Conservation (phyloP, 2,888 invertebrate species). For the Acanthosepion lycidas region DNA sequence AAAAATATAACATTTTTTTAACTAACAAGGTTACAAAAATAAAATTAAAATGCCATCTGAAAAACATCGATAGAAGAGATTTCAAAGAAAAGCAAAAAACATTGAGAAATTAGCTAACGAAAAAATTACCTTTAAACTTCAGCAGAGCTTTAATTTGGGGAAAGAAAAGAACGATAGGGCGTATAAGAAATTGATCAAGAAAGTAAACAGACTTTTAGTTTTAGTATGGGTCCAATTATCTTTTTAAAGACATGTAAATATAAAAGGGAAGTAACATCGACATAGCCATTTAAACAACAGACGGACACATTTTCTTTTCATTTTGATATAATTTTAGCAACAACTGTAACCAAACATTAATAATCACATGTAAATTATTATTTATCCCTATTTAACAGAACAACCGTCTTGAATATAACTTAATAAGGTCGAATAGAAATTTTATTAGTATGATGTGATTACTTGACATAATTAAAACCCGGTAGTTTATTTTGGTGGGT, state of each 20-base stretch:
- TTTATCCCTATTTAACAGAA: not conserved
- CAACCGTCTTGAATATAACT: not conserved
- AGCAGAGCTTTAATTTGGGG: not conserved
- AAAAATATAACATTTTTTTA: not conserved
- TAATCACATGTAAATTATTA: not conserved
- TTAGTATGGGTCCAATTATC: not conserved
- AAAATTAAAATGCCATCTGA: too few relatives aligned
- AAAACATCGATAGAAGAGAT: too few relatives aligned
- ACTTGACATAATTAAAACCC: not conserved
- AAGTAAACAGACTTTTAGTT: not conserved
- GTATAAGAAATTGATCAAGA: not conserved
- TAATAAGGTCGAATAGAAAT: not conserved
- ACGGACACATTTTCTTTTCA: not conserved
- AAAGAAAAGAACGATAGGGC: not conserved
- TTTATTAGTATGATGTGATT: not conserved
- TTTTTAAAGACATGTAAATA: not conserved
- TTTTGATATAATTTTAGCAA: not conserved
- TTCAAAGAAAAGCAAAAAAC: not conserved
- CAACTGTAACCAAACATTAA: not conserved
- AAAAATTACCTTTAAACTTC: constrained; percentile 11
- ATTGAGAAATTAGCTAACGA: not conserved
- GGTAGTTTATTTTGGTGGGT: not conserved
- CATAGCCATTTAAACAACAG: not conserved
- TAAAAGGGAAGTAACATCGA: not conserved
- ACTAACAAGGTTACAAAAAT: too few relatives aligned